Percentiles rank a stretch among this genome's conserved stretches.
Evolutionary conservation across 2,113 vertebrate genomes (phyloP).

Genomic region (Rattus norvegicus): GRCr8 NC_086028.1:34729501-34730000

Average conservation of each 20-base stretch:
- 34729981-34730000: not conserved
- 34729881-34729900: no score
- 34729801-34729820: not conserved
- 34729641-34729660: not conserved
- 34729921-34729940: no score
- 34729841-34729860: not conserved
- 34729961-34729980: fast-evolving
- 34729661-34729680: not conserved
- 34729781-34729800: not conserved
- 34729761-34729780: not conserved
- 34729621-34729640: not conserved
- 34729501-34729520: not conserved
- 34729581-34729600: not conserved
- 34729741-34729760: not conserved
- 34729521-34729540: not conserved
- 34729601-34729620: not conserved
- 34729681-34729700: not conserved
- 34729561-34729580: not conserved
- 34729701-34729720: not conserved
- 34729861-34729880: not conserved
- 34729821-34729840: not conserved
- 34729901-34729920: not conserved
- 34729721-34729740: not conserved
- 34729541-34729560: not conserved
- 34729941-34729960: not conserved